Evolutionary conservation across 2,113 vertebrate genomes (phyloP).

Genomic region (Rhinopomastus cyanomelas): DNA sequence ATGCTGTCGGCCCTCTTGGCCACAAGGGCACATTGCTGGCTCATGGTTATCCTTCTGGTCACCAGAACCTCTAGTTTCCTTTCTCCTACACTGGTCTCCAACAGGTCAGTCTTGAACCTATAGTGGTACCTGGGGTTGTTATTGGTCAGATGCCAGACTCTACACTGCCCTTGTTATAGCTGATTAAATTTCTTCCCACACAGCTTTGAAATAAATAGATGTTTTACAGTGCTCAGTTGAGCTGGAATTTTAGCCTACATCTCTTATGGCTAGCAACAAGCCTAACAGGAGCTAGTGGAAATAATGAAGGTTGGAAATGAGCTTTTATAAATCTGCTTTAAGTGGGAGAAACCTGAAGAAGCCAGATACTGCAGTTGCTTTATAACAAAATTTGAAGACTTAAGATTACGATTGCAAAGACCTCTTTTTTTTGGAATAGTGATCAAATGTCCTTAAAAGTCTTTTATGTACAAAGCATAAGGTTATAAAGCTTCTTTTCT

Average conservation of each 20-base stretch:
- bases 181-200: too few relatives aligned
- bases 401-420: neutral
- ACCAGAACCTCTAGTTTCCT: too few relatives aligned
- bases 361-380: neutral
- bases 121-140: too few relatives aligned
- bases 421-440: neutral
- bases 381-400: neutral
- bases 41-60: too few relatives aligned
- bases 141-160: too few relatives aligned
- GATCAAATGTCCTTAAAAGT: constrained; percentile 3
- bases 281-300: neutral
- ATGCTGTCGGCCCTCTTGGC: too few relatives aligned
- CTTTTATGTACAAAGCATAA: neutral
- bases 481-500: neutral
- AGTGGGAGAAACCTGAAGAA: neutral
- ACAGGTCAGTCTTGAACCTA: too few relatives aligned
- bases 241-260: neutral
- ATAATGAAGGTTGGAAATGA: neutral
- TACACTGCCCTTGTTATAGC: too few relatives aligned
- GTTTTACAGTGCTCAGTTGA: neutral
- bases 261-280: neutral
- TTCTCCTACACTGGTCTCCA: too few relatives aligned
- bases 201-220: neutral
- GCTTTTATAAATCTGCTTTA: neutral
- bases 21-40: too few relatives aligned